Base-by-base conservation (phyloP, 2,888 invertebrate genomes). In the Ommatoiulus sabulosus region DNA sequence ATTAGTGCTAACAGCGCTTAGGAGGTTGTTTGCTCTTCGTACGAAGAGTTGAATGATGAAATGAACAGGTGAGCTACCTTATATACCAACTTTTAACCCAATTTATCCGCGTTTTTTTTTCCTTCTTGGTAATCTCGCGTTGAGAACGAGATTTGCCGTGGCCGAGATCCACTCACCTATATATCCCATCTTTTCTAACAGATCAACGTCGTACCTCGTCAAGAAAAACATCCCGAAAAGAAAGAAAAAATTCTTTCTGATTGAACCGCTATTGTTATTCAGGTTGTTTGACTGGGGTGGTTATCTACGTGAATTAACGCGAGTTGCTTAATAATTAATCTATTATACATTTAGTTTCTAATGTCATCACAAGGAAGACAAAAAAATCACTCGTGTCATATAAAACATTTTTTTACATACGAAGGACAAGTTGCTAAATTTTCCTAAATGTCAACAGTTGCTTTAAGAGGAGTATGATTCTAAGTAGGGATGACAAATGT, bases 131-230 rank as follows among this genome's bases (percentile, higher is more conserved):
- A 48, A 87, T 87, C 87, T 87, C 57, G 87, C 57, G 57, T 20
- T 52, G 24, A 52, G 43, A 87, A 87, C 52, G 57, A 87, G 87
- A 87, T 87, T 87, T 87, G n/a, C 52, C 44, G 87, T 87, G 87
- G 87, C 87, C 87, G 57, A 87, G 87, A 87, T 87, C 87, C 87
- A 87, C 87, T 87, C 87, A 87, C 87, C 87, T 87, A 87, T 87
- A 87, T 87, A 44, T 87, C 48, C 48, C 87, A 87, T 87, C 87
- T 43, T 87, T 57, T 52, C 57, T 48, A 86, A 46, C 12, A 12
- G 72, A 20, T 44, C 6, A 10, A 20, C 86, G n/a, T 86, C 86
- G 46, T 43, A 20, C 86, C 44, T 86, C 86, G 46, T 43, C 44
- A 86, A 48, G 46, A 48, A 44, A 86, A 48, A 86, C 44, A 86